Evolutionary conservation across 2,113 vertebrate genomes (phyloP).

Genomic region (Zingel zingel): DNA sequence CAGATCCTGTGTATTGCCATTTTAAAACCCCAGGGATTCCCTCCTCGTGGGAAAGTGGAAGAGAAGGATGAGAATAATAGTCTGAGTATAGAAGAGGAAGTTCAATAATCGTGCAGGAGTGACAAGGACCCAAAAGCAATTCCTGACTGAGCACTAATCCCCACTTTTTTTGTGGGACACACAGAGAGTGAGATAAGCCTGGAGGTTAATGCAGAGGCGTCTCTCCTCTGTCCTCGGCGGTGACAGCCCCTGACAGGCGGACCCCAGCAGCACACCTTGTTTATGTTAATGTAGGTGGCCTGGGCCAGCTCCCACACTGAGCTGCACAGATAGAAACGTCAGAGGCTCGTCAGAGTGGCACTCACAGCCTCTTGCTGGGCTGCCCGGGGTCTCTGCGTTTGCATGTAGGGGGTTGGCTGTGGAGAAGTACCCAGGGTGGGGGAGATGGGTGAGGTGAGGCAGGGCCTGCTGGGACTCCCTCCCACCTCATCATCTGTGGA

Average conservation of each 20-base stretch:
- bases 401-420: neutral
- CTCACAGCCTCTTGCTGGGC: conserved; percentile 49
- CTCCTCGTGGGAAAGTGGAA: conserved; percentile 54
- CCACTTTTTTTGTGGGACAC: conserved; percentile 59
- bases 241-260: conserved; percentile 79
- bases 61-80: conserved; percentile 64
- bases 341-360: conserved; percentile 59
- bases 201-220: conserved; percentile 79
- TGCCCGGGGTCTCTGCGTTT: conserved; percentile 34
- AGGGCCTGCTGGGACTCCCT: conserved; percentile 23
- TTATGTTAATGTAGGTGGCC: conserved; percentile 78
- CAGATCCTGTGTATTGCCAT: neutral
- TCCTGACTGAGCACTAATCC: conserved; percentile 81
- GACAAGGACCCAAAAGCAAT: conserved; percentile 80
- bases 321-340: conserved; percentile 72
- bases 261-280: conserved; percentile 72
- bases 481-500: conserved; percentile 44
- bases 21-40: conserved; percentile 68
- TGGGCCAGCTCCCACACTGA: conserved; percentile 69
- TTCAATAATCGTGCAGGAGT: conserved; percentile 72
- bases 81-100: conserved; percentile 56
- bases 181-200: conserved; percentile 74
- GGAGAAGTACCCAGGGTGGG: conserved; percentile 8
- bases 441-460: conserved; percentile 14
- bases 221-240: conserved; percentile 71